Conservation (phyloP, 30 jellyfish, hydroid and myxozoan genomes). For the Cassiopea andromeda region DNA sequence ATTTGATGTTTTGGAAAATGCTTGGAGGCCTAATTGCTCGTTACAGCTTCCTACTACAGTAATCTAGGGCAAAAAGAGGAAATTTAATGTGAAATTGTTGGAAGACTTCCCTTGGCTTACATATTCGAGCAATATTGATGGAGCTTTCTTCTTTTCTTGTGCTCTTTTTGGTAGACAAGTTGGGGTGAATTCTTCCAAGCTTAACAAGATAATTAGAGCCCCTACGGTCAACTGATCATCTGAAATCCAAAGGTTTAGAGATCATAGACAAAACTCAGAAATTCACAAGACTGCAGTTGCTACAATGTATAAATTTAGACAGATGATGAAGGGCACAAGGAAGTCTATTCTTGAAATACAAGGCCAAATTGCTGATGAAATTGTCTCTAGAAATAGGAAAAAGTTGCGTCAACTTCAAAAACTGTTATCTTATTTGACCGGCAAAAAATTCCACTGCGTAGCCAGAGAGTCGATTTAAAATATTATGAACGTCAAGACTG, state of each 20-base stretch:
- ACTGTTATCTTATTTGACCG: slow-evolving; percentile 12
- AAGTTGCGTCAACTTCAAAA: slow-evolving; percentile 21
- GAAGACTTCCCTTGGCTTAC: slow-evolving; percentile 9
- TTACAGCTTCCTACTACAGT: neutral
- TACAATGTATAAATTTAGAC: slow-evolving; percentile 18
- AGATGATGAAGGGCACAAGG: neutral
- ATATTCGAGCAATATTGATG: slow-evolving; percentile 15
- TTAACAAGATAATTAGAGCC: slow-evolving; percentile 8
- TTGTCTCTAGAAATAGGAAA: neutral
- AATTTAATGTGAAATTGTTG: slow-evolving; percentile 2
- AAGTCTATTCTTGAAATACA: slow-evolving; percentile 10
- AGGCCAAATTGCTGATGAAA: neutral
- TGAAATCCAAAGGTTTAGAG: slow-evolving; percentile 7
- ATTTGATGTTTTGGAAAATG: slow-evolving; percentile 5
- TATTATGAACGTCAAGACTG: slow-evolving; percentile 21
- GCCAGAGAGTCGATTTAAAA: slow-evolving; percentile 35
- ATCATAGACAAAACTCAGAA: neutral
- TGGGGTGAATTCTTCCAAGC: slow-evolving; percentile 22
- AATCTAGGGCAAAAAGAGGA: slow-evolving; percentile 3
- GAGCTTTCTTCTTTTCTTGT: slow-evolving; percentile 29
- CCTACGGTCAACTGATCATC: slow-evolving; percentile 25
- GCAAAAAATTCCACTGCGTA: slow-evolving; percentile 33
- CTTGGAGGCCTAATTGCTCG: neutral
- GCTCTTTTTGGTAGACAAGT: slow-evolving; percentile 45
- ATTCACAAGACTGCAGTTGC: slow-evolving; percentile 42